Evolutionary conservation across 2,113 vertebrate genomes (phyloP).

Genomic region (Lontra canadensis): DNA sequence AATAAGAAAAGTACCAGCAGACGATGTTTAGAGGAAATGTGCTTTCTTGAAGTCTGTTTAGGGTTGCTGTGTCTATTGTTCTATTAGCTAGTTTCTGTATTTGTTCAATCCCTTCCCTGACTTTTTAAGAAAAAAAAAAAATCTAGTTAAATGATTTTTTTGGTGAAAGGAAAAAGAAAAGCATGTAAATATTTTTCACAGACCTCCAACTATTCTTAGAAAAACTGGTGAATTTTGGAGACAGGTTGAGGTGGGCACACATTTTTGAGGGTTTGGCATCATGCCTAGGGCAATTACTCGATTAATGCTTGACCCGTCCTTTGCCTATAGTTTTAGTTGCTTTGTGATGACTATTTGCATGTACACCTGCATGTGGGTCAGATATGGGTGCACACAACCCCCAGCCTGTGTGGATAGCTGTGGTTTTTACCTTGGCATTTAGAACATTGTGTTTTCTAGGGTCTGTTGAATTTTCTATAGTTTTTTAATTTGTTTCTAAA

Average conservation of each 20-base stretch:
- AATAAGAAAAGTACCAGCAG: background rate
- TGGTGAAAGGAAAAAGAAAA: background rate
- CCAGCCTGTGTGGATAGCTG: background rate
- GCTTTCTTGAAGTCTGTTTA: background rate
- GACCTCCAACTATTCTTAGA: background rate
- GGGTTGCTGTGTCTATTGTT: background rate
- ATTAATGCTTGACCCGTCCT: background rate
- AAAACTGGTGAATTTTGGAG: background rate
- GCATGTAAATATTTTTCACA: background rate
- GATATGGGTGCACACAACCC: fast-evolving
- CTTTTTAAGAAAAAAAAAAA: background rate
- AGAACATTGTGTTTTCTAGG: background rate
- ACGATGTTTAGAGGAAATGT: background rate
- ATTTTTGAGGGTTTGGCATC: background rate
- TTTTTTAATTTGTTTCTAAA: background rate
- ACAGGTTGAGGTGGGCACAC: background rate
- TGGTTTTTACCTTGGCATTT: background rate
- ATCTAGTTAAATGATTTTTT: background rate
- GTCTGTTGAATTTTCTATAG: background rate
- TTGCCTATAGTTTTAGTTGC: background rate
- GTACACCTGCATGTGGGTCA: no score
- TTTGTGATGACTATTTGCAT: background rate
- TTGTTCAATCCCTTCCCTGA: background rate
- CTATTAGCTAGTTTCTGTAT: background rate
- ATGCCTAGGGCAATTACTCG: background rate